Evolutionary conservation across 64 coral and sea anemone genomes (phyloP), one percentile per base, ranked within the genome.

Genomic region (Dendronephthya gigantea): DNA sequence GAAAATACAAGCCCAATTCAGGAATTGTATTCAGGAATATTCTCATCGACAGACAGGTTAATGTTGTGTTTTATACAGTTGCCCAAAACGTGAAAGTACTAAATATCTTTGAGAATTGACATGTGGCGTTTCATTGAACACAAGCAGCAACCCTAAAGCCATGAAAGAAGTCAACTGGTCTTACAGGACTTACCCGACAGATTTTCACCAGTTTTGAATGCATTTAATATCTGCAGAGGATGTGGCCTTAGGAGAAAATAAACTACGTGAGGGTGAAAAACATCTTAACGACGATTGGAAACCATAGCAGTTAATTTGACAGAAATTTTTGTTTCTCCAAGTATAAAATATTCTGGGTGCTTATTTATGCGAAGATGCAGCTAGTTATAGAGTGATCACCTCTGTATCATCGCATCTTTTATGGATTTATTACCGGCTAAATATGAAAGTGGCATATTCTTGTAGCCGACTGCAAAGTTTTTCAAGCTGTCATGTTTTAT

Each of bases 311-410:
- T 94, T 82, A 86, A 94, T 48, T 91, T 89, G 5, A 91, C 89
- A 39, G 86, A 94, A 65, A 90, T 94, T 43, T 94, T 94, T 47
- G 86, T 94, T 50, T 94, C 92, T 35, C 92, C 92, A 28, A 94
- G 89, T 75, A 88, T 94, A 58, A 86, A 90, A 32, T 94, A 94
- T 66, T 91, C 92, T 29, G 92, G 90, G 19, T 83, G 82, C 40
- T 85, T 25, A 84, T 87, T 33, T 94, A 94, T 74, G 84, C 89
- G 12, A 88, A 91, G 82, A 9, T 39, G 28, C 82, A 94, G 13
- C 1, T 2, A 16, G 23, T 50, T 16, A 52, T 16, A 52, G 23
- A 22, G 23, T 52, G 8, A 22, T 8, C n/a, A n/a, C n/a, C n/a
- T n/a, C n/a, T n/a, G n/a, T 8, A 52, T 52, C 0, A 16, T 22